Conservation (phyloP, 1,140 invertebrate species). For the Ceratosolen solmsi region DNA sequence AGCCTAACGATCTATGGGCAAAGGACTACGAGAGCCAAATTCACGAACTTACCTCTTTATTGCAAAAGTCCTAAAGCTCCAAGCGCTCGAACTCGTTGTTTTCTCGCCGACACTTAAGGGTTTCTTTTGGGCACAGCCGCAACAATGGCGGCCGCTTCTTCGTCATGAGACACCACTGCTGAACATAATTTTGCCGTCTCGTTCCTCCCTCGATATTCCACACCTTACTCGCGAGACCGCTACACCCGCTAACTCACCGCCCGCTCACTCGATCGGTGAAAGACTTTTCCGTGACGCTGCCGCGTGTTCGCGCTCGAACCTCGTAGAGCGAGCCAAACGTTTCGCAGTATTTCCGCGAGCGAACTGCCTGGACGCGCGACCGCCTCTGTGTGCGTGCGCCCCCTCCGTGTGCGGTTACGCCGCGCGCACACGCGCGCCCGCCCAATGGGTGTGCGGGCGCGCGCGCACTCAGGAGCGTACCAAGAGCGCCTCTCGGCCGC, state of each 20-base stretch:
- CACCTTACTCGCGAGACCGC: background rate
- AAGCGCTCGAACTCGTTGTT: background rate
- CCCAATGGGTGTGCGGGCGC: too few species aligned
- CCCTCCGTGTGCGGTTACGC: too few species aligned
- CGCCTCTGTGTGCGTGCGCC: background rate
- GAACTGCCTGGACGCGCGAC: background rate
- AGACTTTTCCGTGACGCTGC: background rate
- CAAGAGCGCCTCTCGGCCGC: too few species aligned
- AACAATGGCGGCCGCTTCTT: slow-evolving; percentile 57
- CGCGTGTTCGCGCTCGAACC: background rate
- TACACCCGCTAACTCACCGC: background rate
- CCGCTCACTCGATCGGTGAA: background rate
- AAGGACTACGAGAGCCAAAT: too few species aligned
- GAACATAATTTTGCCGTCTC: slow-evolving; percentile 53
- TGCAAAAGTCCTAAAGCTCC: background rate
- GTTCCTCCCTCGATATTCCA: background rate
- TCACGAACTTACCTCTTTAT: background rate
- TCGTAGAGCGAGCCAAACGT: background rate
- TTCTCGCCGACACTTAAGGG: slow-evolving; percentile 15
- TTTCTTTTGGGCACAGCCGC: slow-evolving; percentile 55
- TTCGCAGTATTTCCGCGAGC: background rate
- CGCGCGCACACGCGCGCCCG: too few species aligned
- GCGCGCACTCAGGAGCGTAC: too few species aligned
- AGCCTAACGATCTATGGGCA: background rate
- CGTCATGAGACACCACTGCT: slow-evolving; percentile 62